These are phyloP conservation scores for Ophion costatus DNA, from an alignment of 2,888 invertebrate species.

Conservation along the genomic window DNA sequence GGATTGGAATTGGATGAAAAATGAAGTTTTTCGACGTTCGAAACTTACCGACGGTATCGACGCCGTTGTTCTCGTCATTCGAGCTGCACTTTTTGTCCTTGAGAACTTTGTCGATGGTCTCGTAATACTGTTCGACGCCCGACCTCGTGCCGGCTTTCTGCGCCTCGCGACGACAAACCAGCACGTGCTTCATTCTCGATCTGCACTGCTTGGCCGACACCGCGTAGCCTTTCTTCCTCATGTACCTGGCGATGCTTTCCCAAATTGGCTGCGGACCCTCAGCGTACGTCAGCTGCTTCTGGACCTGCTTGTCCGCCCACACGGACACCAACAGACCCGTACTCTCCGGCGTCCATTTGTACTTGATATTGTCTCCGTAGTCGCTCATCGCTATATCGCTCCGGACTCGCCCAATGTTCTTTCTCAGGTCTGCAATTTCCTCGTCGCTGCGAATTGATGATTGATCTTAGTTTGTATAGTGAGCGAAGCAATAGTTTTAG, in stretches of 20 bases:
- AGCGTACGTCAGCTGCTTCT: slow-evolving; percentile 80
- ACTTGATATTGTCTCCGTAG: slow-evolving; percentile 76
- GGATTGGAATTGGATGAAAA: not conserved
- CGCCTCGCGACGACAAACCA: slow-evolving; percentile 82
- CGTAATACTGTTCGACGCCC: slow-evolving; percentile 81
- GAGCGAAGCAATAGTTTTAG: too few species aligned
- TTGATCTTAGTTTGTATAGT: not conserved
- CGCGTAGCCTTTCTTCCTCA: slow-evolving; percentile 81
- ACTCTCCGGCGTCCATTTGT: slow-evolving; percentile 82
- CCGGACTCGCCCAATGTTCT: not conserved
- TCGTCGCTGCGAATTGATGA: not conserved
- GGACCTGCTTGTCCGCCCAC: slow-evolving; percentile 82
- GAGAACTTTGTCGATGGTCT: slow-evolving; percentile 80
- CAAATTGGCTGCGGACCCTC: slow-evolving; percentile 80
- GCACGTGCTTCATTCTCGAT: slow-evolving; percentile 82
- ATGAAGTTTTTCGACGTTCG: too few species aligned
- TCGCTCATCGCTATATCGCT: slow-evolving; percentile 74
- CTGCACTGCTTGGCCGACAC: slow-evolving; percentile 81
- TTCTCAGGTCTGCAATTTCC: not conserved
- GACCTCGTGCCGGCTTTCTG: slow-evolving; percentile 78
- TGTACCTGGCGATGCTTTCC: slow-evolving; percentile 81
- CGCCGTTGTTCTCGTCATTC: slow-evolving; percentile 71
- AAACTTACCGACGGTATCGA: slow-evolving; percentile 80
- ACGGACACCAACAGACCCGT: slow-evolving; percentile 81
- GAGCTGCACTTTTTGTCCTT: slow-evolving; percentile 72